Evolutionary conservation across 2,113 vertebrate genomes (phyloP), one percentile per base, ranked within the genome.

Genomic region (Seriola dumerili): DNA sequence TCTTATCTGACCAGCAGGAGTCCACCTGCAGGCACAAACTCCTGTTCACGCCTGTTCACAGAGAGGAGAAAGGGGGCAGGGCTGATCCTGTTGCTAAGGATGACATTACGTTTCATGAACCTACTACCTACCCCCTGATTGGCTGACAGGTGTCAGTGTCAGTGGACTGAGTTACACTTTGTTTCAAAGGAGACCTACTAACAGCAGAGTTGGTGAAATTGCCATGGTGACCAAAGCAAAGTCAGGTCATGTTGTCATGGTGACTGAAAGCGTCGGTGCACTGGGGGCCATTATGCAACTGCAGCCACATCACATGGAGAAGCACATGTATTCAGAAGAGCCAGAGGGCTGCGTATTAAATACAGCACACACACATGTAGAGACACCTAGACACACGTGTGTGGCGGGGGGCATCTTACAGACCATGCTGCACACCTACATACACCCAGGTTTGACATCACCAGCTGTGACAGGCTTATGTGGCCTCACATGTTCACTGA

Each of bases 211-310:
- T 59, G 29, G 64, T 38, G 34, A 29, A 8, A 73, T 67, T 17
- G 7, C 76, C 64, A 69, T 48, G 64, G 70, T 50, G 57, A 78
- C 55, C 44, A 54, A 62, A 59, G 32, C 9, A 32, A 76, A 69
- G 71, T 83, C 40, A 46, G 48, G 58, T 50, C 69, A 40, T 5
- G 64, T 75, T 23, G 65, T 70, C 76, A 78, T 78, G 81, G 76
- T 3, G 52, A 73, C 76, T 44, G 68, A 55, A 6, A 50, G 57
- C 57, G 38, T 66, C 48, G 19, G 72, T 1, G 5, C 34, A 61
- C 2, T 11, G 13, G 17, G 16, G 29, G 25, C 29, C 40, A 10
- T 78, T 78, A 59, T 65, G 48, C 57, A 62, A 64, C 5, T n/a
- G 57, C 57, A 54, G 69, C 50, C 2, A 32, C 29, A 40, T 58